Evolutionary conservation across 2,113 vertebrate genomes (phyloP), one percentile per base, ranked within the genome.

Genomic region (Ochotona princeps): DNA sequence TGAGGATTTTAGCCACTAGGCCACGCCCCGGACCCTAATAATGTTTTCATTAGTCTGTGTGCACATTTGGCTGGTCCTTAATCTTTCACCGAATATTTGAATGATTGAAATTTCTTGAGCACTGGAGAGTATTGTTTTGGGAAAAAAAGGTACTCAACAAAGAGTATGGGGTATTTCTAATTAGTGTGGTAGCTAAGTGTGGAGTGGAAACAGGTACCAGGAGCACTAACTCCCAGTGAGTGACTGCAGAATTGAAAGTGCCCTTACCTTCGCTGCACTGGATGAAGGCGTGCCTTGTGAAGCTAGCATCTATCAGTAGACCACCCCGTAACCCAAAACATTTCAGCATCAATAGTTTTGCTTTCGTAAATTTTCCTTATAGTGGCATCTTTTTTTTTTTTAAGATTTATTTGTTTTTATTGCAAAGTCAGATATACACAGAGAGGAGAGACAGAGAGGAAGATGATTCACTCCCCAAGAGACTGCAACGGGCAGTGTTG

Each of bases 331-430:
- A 44, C 47, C 20, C 18, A 7, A 78, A 83, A 75, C 8, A 67
- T 90, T 92, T 95, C 8, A 32, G 38, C n/a, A 57, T 81, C 18
- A 28, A 1, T 66, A 6, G 20, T 65, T 95, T 92, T 75, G 26
- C 38, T 84, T 91, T 60, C 74, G 8, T 86, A 83, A 73, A 8
- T 87, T 61, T 80, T 90, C 44, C 54, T 35, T 7, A 63, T 63
- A 25, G n/a, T 21, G 70, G 38, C 38, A 44, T 44, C 38, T 44
- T 44, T 44, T 44, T 44, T 44, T 44, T 72, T 88, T 94, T 87
- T 88, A 79, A 88, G 79, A 73, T 63, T 90, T 89, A 57, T 88
- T n/a, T 75, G 7, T 83, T 94, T 87, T 9, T 7, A 61, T 84
- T 44, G 38, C 38, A 44, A 6, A 44, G 38, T 44, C 38, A 44